Conservation (phyloP, 2,113 vertebrate species). For the Phodopus roborovskii region DNA sequence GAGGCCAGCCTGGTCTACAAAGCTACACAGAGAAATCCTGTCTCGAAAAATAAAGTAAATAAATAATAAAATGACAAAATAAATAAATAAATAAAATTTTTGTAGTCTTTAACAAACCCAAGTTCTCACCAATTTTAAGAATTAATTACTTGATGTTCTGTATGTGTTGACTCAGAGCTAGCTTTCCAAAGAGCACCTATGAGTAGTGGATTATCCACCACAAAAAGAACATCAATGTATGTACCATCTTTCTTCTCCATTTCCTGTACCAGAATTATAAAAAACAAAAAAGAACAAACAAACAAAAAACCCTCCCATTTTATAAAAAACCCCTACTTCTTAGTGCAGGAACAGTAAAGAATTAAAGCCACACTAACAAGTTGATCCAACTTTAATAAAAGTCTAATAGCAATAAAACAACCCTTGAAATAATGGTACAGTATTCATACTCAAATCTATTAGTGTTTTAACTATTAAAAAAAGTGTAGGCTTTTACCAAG, state of each 20-base stretch:
- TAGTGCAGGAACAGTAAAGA: conserved; percentile 25
- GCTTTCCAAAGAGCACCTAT: conserved; percentile 15
- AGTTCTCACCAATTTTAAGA: conserved; percentile 48
- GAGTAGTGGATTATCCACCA: not conserved
- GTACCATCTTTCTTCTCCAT: not conserved
- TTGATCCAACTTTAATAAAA: conserved; percentile 57
- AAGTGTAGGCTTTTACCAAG: not conserved
- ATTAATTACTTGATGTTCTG: not conserved
- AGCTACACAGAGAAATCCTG: too few species aligned
- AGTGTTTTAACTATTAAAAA: not conserved
- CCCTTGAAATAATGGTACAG: conserved; percentile 13
- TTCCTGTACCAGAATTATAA: conserved; percentile 3
- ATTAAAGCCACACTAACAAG: not conserved
- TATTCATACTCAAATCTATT: conserved; percentile 6
- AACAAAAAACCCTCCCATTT: not conserved
- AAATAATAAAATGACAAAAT: too few species aligned
- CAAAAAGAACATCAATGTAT: not conserved
- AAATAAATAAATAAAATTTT: not conserved
- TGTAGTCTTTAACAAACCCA: conserved; percentile 53
- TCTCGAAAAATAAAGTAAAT: too few species aligned
- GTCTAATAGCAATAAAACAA: conserved; percentile 9
- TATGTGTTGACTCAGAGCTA: conserved; percentile 6
- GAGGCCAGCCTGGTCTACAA: too few species aligned
- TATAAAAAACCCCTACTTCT: conserved; percentile 33
- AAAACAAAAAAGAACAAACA: not conserved